Base-by-base conservation (phyloP, 2,113 vertebrate genomes). In the Phylloscopus whistleri region DNA sequence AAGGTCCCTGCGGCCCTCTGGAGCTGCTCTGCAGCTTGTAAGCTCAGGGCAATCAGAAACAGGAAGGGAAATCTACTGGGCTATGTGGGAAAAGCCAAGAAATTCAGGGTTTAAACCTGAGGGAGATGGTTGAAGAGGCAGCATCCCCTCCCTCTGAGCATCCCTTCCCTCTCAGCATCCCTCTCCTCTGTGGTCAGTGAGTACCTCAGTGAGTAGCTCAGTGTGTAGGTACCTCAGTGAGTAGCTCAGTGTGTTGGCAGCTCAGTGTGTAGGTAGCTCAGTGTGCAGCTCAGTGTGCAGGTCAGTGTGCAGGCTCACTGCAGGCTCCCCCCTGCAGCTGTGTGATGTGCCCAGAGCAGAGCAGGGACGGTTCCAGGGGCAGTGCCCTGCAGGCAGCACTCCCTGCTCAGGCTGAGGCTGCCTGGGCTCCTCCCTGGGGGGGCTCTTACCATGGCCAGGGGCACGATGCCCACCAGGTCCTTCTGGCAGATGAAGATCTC, bases 401-500 rank as follows among this genome's bases (percentile, higher is more conserved):
- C 35, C 59, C 35, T 18, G 23, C 59, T 3, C 23, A n/a, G 13
- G 31, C 55, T n/a, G 19, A 44, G 44, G 44, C 41, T 41, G 41
- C 41, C 41, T 41, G 41, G 41, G 41, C 41, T 41, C 41, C 41
- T 41, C 41, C 13, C 41, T 41, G 41, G 41, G 26, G 11, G 5
- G 21, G 30, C 60, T 91, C 99, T 99, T 98, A 99, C 99, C 99
- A 99, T 99, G 17, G 99, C 99, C 81, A 99, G 69, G 2, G 99
- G 99, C 75, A 99, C 98, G 18, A 99, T 99, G 75, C 97, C 99
- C 13, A 97, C 98, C 56, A 99, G 98, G 93, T 99, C 99, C 96
- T 99, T 98, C 97, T 99, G 99, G 63, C 98, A 98, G 97, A 99
- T 86, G 82, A 98, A 98, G 97, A 99, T 98, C 97, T 99, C 98